Percentiles rank a stretch among this genome's conserved stretches.
Evolutionary conservation across 2,113 vertebrate species (phyloP).

Genomic region (Lasiurus borealis): DNA sequence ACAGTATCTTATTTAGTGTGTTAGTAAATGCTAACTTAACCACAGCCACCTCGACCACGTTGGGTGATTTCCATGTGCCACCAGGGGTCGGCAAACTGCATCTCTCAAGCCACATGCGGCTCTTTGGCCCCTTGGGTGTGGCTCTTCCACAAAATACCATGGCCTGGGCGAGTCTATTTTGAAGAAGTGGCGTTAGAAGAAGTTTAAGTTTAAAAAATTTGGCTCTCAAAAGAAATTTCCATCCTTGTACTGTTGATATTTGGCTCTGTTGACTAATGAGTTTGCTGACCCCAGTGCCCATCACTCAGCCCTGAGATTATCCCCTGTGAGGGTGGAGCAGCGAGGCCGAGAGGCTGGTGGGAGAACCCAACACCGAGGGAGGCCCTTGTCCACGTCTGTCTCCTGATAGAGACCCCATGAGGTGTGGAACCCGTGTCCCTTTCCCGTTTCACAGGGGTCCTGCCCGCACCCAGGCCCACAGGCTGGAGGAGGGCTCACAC

Average conservation of each 20-base stretch:
- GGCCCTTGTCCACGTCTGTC: neutral
- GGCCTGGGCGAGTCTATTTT: no score
- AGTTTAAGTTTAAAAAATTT: no score
- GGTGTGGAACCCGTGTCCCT: neutral
- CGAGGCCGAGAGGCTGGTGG: neutral
- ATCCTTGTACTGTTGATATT: no score
- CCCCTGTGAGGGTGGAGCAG: neutral
- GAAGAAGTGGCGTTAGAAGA: no score
- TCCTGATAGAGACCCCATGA: rapidly evolving
- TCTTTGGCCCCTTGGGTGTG: no score
- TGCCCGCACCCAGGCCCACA: neutral
- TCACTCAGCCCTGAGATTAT: neutral
- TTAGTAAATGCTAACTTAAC: neutral
- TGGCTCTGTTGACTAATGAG: no score
- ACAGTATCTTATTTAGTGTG: neutral
- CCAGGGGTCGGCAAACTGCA: no score
- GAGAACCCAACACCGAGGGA: neutral
- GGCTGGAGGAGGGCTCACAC: neutral
- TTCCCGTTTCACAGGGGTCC: neutral
- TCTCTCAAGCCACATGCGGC: no score
- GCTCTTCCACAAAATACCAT: no score
- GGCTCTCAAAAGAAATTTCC: no score
- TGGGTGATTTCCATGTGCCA: neutral
- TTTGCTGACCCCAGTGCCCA: neutral
- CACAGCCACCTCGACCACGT: rapidly evolving